Percentiles rank a stretch among this genome's conserved stretches.
These are phyloP conservation scores for Coptotermes formosanus DNA, from an alignment of 1,140 invertebrate genomes.

Conservation along the genomic window DNA sequence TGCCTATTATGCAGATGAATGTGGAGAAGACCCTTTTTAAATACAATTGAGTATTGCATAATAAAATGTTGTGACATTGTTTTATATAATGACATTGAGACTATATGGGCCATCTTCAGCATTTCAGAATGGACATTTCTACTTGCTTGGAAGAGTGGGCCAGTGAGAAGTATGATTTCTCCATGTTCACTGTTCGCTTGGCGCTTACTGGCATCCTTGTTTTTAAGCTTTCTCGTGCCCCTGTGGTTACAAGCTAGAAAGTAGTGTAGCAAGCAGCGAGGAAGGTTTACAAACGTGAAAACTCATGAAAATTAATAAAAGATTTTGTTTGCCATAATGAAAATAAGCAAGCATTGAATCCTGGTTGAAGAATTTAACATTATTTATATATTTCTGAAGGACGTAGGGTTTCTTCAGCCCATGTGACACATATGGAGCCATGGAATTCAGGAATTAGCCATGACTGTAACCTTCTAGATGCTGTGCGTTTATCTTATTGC, in stretches of 20 bases:
- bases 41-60: background rate
- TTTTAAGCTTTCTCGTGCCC: background rate
- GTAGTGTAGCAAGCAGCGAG: background rate
- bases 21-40: conserved; percentile 21
- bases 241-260: background rate
- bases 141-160: conserved; percentile 2
- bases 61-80: background rate
- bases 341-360: background rate
- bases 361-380: background rate
- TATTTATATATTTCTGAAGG: conserved; percentile 10
- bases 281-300: background rate
- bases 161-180: conserved; percentile 7
- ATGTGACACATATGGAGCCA: background rate
- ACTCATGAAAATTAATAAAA: background rate
- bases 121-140: conserved; percentile 12
- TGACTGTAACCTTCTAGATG: background rate
- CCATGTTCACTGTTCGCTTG: conserved; percentile 21
- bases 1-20: background rate
- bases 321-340: background rate
- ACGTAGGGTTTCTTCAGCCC: background rate
- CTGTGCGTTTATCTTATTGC: too few species aligned
- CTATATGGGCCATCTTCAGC: background rate
- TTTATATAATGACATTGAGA: background rate
- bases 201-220: background rate
- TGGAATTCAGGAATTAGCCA: background rate